Conservation (phyloP, 2,888 invertebrate genomes). For the Nephrocerus scutellatus region DNA sequence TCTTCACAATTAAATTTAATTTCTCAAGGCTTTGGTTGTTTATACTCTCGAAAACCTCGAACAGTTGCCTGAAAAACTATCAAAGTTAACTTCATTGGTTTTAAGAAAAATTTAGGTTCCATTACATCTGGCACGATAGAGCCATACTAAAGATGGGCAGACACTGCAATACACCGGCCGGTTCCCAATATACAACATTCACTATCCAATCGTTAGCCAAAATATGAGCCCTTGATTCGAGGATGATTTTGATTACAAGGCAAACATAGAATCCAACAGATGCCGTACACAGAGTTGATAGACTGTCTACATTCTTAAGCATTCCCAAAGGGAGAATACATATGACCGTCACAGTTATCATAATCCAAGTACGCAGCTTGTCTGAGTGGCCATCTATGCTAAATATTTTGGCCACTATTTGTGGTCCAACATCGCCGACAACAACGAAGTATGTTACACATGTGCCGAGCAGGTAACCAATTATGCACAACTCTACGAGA, state of each 20-base stretch:
- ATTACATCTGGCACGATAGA: conserved; percentile 91
- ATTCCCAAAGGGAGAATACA: conserved; percentile 87
- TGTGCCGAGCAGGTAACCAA: conserved; percentile 89
- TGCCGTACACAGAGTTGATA: conserved; percentile 78
- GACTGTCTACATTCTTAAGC: conserved; percentile 80
- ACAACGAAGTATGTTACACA: conserved; percentile 95
- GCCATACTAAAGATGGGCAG: conserved; percentile 96
- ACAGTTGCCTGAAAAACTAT: conserved; percentile 63
- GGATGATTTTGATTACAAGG: conserved; percentile 76
- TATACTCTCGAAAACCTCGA: conserved; percentile 87
- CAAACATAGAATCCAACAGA: conserved; percentile 89
- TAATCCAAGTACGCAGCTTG: conserved; percentile 60
- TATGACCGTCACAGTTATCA: conserved; percentile 65
- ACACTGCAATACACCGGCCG: conserved; percentile 80
- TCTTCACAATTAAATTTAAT: conserved; percentile 79
- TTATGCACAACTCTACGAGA: conserved; percentile 83
- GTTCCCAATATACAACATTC: conserved; percentile 71
- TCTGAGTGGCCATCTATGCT: conserved; percentile 61
- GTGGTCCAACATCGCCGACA: conserved; percentile 94
- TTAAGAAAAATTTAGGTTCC: conserved; percentile 19
- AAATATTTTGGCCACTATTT: conserved; percentile 75
- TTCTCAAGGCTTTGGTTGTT: conserved; percentile 81
- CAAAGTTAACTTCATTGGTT: background rate
- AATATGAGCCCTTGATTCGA: conserved; percentile 70
- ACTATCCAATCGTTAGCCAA: conserved; percentile 66